These are phyloP conservation scores for Conops quadrifasciatus DNA, from an alignment of 2,888 invertebrate species.

Conservation along the genomic window DNA sequence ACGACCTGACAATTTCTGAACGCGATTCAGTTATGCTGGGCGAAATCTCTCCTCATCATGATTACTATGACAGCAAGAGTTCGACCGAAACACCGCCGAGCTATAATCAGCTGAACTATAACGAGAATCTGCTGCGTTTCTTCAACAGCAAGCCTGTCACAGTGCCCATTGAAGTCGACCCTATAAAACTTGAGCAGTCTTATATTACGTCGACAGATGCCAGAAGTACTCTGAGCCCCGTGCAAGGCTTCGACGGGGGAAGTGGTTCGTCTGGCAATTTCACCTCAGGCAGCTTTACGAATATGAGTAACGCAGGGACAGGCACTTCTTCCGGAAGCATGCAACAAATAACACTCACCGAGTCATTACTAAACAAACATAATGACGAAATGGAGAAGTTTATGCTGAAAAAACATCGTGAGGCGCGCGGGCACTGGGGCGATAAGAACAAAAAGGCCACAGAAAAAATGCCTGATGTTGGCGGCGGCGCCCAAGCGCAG, in stretches of 20 bases:
- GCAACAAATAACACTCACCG: conserved; percentile 69
- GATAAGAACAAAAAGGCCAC: conserved; percentile 63
- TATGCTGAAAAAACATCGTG: conserved; percentile 76
- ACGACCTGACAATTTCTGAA: conserved; percentile 70
- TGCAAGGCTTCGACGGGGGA: conserved; percentile 66
- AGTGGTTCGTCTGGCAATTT: conserved; percentile 71
- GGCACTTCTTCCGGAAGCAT: conserved; percentile 64
- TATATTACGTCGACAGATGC: conserved; percentile 61
- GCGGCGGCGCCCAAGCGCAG: conserved; percentile 62
- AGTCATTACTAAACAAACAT: conserved; percentile 74
- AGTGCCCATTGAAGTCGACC: conserved; percentile 67
- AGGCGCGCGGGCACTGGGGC: conserved; percentile 68
- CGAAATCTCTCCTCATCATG: conserved; percentile 85
- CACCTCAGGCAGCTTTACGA: conserved; percentile 69
- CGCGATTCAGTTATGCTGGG: conserved; percentile 84
- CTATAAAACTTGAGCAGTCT: conserved; percentile 62
- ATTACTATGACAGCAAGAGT: conserved; percentile 80
- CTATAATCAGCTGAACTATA: conserved; percentile 86
- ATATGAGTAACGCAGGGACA: conserved; percentile 66
- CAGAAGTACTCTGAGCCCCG: conserved; percentile 55
- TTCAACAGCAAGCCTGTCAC: conserved; percentile 75
- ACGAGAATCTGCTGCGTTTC: conserved; percentile 79
- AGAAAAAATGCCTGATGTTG: conserved; percentile 58
- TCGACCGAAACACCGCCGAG: conserved; percentile 82
- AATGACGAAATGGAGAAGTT: conserved; percentile 85